Percentiles rank a stretch among this genome's conserved stretches.
Conservation (phyloP, 2,888 invertebrate genomes). For the Sialis fuliginosa region DNA sequence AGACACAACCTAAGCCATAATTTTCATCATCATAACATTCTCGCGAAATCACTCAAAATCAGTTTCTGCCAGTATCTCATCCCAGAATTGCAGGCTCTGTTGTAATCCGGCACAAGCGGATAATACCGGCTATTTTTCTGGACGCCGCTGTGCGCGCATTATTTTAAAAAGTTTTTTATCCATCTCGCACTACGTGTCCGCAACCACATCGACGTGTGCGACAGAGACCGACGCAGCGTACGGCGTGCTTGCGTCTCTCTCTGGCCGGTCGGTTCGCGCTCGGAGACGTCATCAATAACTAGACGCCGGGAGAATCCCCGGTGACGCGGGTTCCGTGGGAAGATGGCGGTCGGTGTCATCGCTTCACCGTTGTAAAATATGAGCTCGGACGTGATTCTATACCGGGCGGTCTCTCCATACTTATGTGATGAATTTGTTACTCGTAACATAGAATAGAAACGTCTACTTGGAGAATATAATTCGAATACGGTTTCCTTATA, state of each 20-base stretch:
- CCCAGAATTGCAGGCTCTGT: neutral
- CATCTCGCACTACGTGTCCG: slow-evolving; percentile 5
- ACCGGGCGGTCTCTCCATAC: no score
- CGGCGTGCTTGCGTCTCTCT: no score
- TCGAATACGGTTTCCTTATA: no score
- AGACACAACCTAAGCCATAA: no score
- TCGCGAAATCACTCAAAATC: neutral
- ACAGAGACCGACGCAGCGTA: no score
- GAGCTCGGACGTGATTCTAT: no score
- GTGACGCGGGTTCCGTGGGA: slow-evolving; percentile 7
- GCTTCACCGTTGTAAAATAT: no score
- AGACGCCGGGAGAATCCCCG: slow-evolving; percentile 8
- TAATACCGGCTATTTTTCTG: slow-evolving; percentile 26
- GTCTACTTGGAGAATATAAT: no score
- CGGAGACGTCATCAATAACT: slow-evolving; percentile 10
- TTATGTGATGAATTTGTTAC: no score
- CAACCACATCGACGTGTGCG: no score
- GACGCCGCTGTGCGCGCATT: slow-evolving; percentile 22
- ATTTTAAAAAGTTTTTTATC: slow-evolving; percentile 28
- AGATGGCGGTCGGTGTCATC: neutral
- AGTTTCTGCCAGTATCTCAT: neutral
- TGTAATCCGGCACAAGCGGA: slow-evolving; percentile 18
- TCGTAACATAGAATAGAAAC: no score
- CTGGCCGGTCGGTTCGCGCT: neutral
- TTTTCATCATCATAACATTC: no score